A percentile compares a stretch with the other conserved stretches of the same genome.
Conservation (phyloP, 2,113 vertebrate genomes). For the Bungarus multicinctus region DNA sequence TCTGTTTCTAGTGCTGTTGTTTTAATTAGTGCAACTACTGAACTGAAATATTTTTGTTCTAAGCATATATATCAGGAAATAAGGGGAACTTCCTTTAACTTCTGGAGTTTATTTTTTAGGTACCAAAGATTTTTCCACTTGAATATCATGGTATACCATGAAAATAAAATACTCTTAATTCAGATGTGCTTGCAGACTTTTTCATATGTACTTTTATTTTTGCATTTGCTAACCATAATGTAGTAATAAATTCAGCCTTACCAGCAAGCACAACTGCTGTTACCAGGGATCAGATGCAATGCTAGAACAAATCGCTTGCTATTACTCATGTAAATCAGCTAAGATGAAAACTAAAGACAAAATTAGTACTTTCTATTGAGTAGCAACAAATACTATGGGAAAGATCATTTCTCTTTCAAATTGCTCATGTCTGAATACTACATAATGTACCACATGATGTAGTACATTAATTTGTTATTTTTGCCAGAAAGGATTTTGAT, state of each 20-base stretch:
- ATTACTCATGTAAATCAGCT: background rate
- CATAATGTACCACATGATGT: slow-evolving; percentile 5
- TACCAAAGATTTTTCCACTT: background rate
- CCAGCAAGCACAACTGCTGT: background rate
- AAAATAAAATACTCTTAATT: background rate
- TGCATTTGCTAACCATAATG: background rate
- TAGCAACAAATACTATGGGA: background rate
- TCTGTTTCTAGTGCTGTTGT: background rate
- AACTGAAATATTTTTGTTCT: background rate
- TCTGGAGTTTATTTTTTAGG: background rate
- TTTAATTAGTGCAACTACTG: background rate
- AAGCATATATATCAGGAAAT: background rate
- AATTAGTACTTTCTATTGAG: background rate
- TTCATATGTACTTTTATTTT: background rate
- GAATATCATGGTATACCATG: background rate
- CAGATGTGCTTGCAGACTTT: background rate
- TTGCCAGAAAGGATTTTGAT: slow-evolving; percentile 21
- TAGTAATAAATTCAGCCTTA: background rate
- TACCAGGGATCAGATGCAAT: background rate
- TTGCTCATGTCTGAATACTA: background rate
- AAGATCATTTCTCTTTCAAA: background rate
- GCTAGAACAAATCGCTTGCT: background rate
- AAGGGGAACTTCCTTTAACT: background rate
- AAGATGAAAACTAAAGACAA: background rate
- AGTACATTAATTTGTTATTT: background rate